Evolutionary conservation across 2,797 vertebrate species (phyloP).

Genomic region (Buceros bicornis): DNA sequence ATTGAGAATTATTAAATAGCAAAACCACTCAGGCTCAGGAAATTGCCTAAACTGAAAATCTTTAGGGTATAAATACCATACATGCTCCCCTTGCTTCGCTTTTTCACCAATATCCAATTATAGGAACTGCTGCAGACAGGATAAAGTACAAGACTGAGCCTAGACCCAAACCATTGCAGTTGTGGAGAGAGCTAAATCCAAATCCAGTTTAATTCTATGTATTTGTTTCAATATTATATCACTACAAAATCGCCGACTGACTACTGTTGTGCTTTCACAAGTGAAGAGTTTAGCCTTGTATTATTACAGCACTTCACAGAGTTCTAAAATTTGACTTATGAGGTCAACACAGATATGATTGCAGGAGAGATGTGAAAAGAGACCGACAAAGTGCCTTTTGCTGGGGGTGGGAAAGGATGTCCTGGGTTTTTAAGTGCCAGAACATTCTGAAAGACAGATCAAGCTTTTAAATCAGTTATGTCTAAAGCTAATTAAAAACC

Average conservation of each 20-base stretch:
- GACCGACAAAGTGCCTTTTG: not conserved
- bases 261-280: not conserved
- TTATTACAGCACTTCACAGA: not conserved
- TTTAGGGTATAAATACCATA: not conserved
- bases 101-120: not conserved
- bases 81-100: not conserved
- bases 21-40: not conserved
- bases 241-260: not conserved
- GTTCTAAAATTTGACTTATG: not conserved
- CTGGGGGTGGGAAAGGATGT: not conserved
- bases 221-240: not conserved
- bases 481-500: not conserved
- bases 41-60: not conserved
- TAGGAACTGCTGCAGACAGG: not conserved
- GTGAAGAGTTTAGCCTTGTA: not conserved
- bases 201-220: not conserved
- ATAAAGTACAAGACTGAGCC: not conserved
- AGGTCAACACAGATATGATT: not conserved
- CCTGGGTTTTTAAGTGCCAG: not conserved
- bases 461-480: not conserved
- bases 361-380: not conserved
- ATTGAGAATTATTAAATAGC: not conserved
- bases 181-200: not conserved
- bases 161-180: not conserved
- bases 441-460: not conserved